Evolutionary conservation across 2,113 vertebrate species (phyloP).

Genomic region (Hyperoodon ampullatus): DNA sequence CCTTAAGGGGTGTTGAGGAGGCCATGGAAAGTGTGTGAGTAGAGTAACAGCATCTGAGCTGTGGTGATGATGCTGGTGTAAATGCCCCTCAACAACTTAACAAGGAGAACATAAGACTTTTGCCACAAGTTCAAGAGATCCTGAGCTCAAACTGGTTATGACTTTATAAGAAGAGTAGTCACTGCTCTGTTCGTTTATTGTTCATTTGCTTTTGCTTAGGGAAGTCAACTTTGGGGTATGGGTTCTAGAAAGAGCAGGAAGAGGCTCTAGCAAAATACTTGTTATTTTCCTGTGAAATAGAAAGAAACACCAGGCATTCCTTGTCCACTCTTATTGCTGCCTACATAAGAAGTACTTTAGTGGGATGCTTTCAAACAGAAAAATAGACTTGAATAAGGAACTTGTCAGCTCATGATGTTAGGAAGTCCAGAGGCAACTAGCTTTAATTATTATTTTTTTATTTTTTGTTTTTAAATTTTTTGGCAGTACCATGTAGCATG

Average conservation of each 20-base stretch:
- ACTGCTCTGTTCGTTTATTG: neutral
- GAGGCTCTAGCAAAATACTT: neutral
- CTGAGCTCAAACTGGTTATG: neutral
- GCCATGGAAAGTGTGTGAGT: neutral
- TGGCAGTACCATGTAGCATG: neutral
- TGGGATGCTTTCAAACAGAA: neutral
- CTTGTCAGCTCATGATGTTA: neutral
- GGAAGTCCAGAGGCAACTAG: neutral
- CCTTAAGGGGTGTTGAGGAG: neutral
- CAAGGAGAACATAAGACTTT: neutral
- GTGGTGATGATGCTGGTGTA: neutral
- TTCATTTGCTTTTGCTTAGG: neutral
- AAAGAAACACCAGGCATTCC: neutral
- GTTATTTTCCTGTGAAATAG: neutral
- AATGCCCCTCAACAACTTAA: no score
- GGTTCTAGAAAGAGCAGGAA: neutral
- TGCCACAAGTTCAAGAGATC: neutral
- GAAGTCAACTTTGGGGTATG: neutral
- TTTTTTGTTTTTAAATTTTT: neutral
- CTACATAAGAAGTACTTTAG: neutral
- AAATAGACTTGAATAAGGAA: neutral
- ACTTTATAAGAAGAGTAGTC: neutral
- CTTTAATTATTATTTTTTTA: neutral
- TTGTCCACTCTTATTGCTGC: neutral
- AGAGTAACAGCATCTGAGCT: neutral